Evolutionary conservation across 92 coral and sea anemone species (phyloP), one percentile per base, ranked within the genome.

Genomic region (Palythoa heliodiscus): DNA sequence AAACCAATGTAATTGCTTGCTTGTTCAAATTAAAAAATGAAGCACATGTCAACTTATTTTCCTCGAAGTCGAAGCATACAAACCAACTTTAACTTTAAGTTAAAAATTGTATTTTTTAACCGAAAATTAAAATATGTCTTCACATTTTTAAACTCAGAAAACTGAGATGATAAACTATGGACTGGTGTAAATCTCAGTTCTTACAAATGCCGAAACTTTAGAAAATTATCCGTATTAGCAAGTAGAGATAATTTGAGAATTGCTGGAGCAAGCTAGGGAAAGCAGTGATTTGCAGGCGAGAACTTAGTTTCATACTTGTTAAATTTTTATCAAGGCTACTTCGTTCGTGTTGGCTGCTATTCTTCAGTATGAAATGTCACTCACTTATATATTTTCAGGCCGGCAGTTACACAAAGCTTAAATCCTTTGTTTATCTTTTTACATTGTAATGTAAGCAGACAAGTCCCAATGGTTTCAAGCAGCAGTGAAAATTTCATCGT

Each of bases 401-500:
- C 60, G 39, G 69, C 83, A 60, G 29, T 78, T 77, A 47, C 25
- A 25, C 48, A 76, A 52, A 24, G 57, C 25, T 76, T 48, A 63
- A 80, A 80, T 22, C 60, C 73, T 14, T 80, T 80, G 84, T 80
- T 80, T 80, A 80, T 80, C 66, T 80, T 80, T 60, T 80, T 60
- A 80, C 84, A 63, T 68, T 70, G 64, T 80, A 64, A 80, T 66
- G 84, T 43, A 80, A 80, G 84, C 73, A 66, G 48, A 64, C 61
- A 76, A 37, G 61, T 76, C 53, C 16, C 81, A n/a, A 52, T 24
- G 23, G 20, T 67, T 80, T 80, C 73, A 80, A 80, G 84, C 73
- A 80, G 84, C 84, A 80, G 84, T 80, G 84, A 80, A 80, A 80
- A 80, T 66, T 80, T 80, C 84, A 80, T 80, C 75, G 74, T 80